These are phyloP conservation scores for Drosophila subquinaria DNA, from an alignment of 2,888 invertebrate genomes.

Conservation along the genomic window DNA sequence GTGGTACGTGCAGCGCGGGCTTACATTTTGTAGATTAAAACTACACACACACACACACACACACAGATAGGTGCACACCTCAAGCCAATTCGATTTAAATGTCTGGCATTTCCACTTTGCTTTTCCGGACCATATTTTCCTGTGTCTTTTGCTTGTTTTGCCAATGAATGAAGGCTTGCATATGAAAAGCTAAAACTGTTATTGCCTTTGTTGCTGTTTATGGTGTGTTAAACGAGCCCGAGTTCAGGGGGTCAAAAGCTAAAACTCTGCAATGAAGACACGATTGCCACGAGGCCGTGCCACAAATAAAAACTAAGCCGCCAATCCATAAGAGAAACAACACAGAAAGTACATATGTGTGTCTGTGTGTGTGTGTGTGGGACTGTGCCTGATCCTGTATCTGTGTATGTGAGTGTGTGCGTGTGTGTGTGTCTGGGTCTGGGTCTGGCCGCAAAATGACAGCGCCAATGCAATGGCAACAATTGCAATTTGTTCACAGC, in stretches of 20 bases:
- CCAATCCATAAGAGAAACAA: constrained; percentile 33
- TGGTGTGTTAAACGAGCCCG: constrained; percentile 67
- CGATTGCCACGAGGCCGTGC: constrained; percentile 52
- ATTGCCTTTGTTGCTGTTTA: constrained; percentile 59
- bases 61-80: constrained; percentile 47
- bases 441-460: constrained; percentile 80
- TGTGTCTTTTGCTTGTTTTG: constrained; percentile 30
- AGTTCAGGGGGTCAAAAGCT: constrained; percentile 76
- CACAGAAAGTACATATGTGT: not conserved
- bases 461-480: constrained; percentile 83
- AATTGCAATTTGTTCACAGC: constrained; percentile 86
- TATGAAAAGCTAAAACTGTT: constrained; percentile 42
- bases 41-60: constrained; percentile 29
- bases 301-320: constrained; percentile 62
- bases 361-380: constrained; percentile 8
- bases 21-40: constrained; percentile 78
- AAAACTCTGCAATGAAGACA: constrained; percentile 63
- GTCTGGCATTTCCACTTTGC: constrained; percentile 75
- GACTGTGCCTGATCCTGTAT: constrained; percentile 13
- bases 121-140: constrained; percentile 78
- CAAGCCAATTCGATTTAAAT: constrained; percentile 82
- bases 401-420: constrained; percentile 11
- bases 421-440: constrained; percentile 10
- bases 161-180: constrained; percentile 28
- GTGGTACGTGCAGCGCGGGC: constrained; percentile 71